Percentiles rank a stretch among this genome's conserved stretches.
These are phyloP conservation scores for Austrofundulus limnaeus DNA, from an alignment of 2,113 vertebrate genomes.

Conservation along the genomic window DNA sequence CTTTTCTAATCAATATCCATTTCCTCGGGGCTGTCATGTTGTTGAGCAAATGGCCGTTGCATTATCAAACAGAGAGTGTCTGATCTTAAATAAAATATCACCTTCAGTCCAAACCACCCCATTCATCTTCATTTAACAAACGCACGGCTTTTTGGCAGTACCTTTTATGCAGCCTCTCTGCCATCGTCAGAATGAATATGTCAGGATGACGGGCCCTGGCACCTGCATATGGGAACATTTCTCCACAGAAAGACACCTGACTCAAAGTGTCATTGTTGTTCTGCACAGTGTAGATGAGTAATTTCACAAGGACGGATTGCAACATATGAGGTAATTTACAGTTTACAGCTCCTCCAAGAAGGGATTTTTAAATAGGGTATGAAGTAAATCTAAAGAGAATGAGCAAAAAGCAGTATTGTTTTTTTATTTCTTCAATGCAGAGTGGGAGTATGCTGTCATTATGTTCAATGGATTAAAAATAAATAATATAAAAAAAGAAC, in stretches of 20 bases:
- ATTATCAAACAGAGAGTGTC: conserved; percentile 75
- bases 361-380: conserved; percentile 13
- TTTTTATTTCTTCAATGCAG: neutral
- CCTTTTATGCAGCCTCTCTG: conserved; percentile 61
- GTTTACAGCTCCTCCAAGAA: conserved; percentile 38
- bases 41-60: conserved; percentile 73
- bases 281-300: conserved; percentile 2
- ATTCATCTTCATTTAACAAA: conserved; percentile 81
- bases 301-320: conserved; percentile 11
- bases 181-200: conserved; percentile 65
- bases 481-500: too few species aligned
- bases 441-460: conserved; percentile 5
- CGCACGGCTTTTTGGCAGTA: conserved; percentile 62
- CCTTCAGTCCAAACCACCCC: conserved; percentile 74
- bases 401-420: neutral
- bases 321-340: conserved; percentile 31
- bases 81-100: conserved; percentile 80
- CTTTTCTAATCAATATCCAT: conserved; percentile 83
- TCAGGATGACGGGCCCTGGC: conserved; percentile 56
- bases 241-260: conserved; percentile 22
- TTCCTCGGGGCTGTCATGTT: conserved; percentile 78
- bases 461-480: conserved; percentile 3
- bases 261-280: conserved; percentile 30
- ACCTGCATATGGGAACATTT: conserved; percentile 36
- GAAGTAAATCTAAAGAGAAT: conserved; percentile 20